phyloP scores from a whole-genome alignment of 2,888 invertebrate genomes.

The Netelia fuscicornis region DNA sequence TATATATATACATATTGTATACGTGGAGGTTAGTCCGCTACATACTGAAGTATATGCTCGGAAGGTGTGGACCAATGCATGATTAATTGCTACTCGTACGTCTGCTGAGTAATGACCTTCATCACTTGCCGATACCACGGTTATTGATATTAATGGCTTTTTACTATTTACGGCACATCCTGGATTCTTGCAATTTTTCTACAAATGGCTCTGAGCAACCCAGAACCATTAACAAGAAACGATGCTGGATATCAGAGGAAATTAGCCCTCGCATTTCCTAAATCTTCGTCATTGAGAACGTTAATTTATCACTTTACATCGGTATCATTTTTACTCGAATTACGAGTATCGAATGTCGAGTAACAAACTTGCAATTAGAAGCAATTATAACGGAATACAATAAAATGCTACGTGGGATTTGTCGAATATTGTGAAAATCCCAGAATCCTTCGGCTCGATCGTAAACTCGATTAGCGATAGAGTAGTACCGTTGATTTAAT shows the following conservation, averaged over 20 bases:
- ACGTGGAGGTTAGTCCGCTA: too few species aligned
- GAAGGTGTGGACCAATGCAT: conserved; percentile 9
- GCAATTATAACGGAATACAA: too few species aligned
- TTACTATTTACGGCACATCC: not conserved
- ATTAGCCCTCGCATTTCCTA: not conserved
- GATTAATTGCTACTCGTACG: conserved; percentile 3
- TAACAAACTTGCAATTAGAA: too few species aligned
- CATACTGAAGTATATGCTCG: not conserved
- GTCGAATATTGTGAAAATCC: not conserved
- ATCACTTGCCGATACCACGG: not conserved
- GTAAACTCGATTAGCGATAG: not conserved
- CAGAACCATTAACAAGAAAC: not conserved
- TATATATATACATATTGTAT: too few species aligned
- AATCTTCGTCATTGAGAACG: not conserved
- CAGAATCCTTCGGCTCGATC: not conserved
- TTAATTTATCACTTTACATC: not conserved
- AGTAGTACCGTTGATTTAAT: not conserved
- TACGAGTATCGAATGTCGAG: not conserved
- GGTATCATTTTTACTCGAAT: not conserved
- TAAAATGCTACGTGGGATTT: too few species aligned
- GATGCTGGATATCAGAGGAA: not conserved
- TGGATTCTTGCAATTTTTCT: not conserved
- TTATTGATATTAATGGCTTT: not conserved
- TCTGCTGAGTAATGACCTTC: not conserved
- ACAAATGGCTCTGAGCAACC: not conserved